Percentiles rank a stretch among this genome's conserved stretches.
phyloP scores from a whole-genome alignment of 2,888 invertebrate genomes.

The Cabera pusaria region DNA sequence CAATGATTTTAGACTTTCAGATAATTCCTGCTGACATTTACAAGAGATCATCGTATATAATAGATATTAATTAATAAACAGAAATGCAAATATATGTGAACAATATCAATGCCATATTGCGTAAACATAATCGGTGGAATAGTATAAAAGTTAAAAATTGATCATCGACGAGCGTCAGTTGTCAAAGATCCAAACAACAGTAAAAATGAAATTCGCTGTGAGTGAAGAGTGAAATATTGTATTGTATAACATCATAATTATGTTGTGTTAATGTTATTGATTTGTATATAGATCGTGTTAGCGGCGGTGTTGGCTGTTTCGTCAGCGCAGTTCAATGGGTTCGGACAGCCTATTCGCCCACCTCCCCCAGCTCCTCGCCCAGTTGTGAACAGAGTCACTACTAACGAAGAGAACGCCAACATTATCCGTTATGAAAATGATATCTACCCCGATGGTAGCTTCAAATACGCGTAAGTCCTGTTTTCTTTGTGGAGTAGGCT shows the following conservation, averaged over 20 bases:
- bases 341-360: conserved; percentile 7
- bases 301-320: conserved; percentile 57
- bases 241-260: too few species aligned
- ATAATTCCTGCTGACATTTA: conserved; percentile 27
- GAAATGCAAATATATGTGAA: conserved; percentile 50
- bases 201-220: conserved; percentile 60
- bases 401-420: conserved; percentile 49
- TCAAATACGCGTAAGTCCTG: conserved; percentile 75
- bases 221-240: too few species aligned
- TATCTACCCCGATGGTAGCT: conserved; percentile 72
- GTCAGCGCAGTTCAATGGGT: conserved; percentile 49
- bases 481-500: too few species aligned
- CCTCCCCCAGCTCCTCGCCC: conserved; percentile 9
- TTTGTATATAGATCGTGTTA: conserved; percentile 42
- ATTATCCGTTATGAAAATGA: conserved; percentile 65
- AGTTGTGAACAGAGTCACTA: conserved; percentile 35
- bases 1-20: not conserved
- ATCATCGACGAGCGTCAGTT: conserved; percentile 43
- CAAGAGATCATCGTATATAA: conserved; percentile 31
- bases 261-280: conserved; percentile 5
- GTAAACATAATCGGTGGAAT: conserved; percentile 42
- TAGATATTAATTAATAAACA: conserved; percentile 43
- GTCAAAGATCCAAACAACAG: conserved; percentile 32
- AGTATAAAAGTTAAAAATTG: conserved; percentile 51
- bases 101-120: conserved; percentile 58